Evolutionary conservation across 2,113 vertebrate species (phyloP).

Genomic region (Eptatretus burgeri): DNA sequence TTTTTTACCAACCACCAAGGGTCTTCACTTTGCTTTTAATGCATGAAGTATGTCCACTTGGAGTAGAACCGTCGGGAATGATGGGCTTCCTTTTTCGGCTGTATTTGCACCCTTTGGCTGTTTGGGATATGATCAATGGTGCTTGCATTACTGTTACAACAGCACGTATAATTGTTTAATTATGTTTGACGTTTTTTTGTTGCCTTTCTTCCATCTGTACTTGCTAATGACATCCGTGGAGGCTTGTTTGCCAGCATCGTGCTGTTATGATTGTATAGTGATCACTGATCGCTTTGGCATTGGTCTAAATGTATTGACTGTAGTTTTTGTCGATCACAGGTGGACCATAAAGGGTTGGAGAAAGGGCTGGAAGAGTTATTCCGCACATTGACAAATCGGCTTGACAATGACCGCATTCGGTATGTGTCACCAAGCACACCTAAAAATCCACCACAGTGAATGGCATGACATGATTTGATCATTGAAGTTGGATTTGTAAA

Average conservation of each 20-base stretch:
- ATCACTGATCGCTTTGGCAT: background rate
- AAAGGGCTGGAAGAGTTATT: conserved; percentile 57
- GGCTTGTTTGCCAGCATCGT: background rate
- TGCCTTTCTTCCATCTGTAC: background rate
- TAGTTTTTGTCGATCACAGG: conserved; percentile 18
- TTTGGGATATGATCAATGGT: background rate
- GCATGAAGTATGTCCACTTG: too few species aligned
- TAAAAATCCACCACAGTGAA: too few species aligned
- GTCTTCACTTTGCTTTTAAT: too few species aligned
- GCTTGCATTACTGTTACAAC: conserved; percentile 10
- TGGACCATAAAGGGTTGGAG: conserved; percentile 80
- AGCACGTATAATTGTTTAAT: background rate
- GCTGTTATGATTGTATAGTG: background rate
- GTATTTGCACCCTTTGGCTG: too few species aligned
- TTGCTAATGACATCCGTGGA: background rate
- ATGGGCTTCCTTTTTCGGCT: too few species aligned
- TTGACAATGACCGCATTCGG: conserved; percentile 59
- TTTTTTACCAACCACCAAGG: too few species aligned
- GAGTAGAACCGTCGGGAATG: too few species aligned
- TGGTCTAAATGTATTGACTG: background rate
- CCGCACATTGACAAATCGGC: conserved; percentile 37
- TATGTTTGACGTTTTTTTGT: conserved; percentile 9
- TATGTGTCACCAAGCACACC: conserved; percentile 13
- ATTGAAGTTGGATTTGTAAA: too few species aligned
- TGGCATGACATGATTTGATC: too few species aligned